phyloP scores from a whole-genome alignment of 2,797 vertebrate species.

The Pangasius larnaudii region DNA sequence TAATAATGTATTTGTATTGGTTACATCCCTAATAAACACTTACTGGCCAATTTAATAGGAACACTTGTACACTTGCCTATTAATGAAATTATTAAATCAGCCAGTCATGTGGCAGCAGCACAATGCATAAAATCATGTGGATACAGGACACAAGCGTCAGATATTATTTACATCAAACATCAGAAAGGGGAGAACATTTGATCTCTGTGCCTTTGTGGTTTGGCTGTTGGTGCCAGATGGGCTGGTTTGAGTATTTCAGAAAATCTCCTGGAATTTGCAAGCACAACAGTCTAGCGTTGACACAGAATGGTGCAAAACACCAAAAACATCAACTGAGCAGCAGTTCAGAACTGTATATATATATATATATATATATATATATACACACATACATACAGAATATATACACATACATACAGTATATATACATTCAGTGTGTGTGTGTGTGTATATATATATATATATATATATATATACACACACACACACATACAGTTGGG shows the following conservation, averaged over 20 bases:
- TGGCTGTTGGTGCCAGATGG: background rate
- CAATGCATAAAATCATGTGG: background rate
- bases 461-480: no score
- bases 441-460: no score
- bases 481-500: background rate
- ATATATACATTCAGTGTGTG: no score
- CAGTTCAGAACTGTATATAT: background rate
- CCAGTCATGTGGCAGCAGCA: background rate
- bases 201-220: background rate
- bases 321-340: background rate
- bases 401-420: background rate
- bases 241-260: background rate
- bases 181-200: background rate
- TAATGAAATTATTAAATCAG: background rate
- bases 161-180: background rate
- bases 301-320: background rate
- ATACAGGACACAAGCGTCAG: background rate
- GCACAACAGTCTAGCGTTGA: background rate
- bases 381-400: no score
- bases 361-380: no score
- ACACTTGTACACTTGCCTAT: background rate
- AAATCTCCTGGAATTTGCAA: background rate
- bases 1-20: background rate
- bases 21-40: background rate
- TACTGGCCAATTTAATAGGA: background rate